Base-by-base conservation (phyloP, 1,140 invertebrate genomes). In the Drosophila prosaltans region DNA sequence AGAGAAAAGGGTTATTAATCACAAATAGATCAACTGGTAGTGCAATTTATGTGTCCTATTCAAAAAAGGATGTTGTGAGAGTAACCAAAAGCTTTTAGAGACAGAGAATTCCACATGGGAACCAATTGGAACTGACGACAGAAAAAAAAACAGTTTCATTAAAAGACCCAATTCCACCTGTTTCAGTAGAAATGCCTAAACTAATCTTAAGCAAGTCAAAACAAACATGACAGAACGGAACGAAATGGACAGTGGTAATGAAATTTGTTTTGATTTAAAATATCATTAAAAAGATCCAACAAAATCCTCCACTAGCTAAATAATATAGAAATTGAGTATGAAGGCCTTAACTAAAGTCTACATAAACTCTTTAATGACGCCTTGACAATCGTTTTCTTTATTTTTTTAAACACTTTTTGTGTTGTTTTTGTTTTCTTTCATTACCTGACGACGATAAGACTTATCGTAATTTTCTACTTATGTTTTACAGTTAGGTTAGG, bases 401-500 rank as follows among this genome's bases (percentile, higher is more conserved):
- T 57, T 57, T 1, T 51, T 45, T 30, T 30, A 30, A 30, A 16
- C 16, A 16, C 16, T 16, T 16, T 2, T 41, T 41, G 1, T 55
- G 3, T 10, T 21, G 30, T 7, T 11, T 58, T 58, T 24, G 16
- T 36, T 39, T 21, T 21, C 21, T 40, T 24, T 40, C 21, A 40
- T 24, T 40, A 16, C 16, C 32, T 39, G 21, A 21, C 30, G 65
- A 75, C 66, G 67, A 76, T 59, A 59, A 40, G 21, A 63, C 58
- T 74, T 72, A 62, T 66, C 58, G 43, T 28, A 51, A 51, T 51
- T 51, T 57, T 57, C 24, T 51, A 62, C 30, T 60, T 66, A 76
- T 76, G 76, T 59, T 69, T 76, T 69, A 62, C 74, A 58, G 74
- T 76, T 76, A 69, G 74, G 73, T 63, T 70, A 69, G 65, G 65